Percentiles rank a stretch among this genome's conserved stretches.
These are phyloP conservation scores for Sitobion miscanthi DNA, from an alignment of 1,140 invertebrate species.

Conservation along the genomic window DNA sequence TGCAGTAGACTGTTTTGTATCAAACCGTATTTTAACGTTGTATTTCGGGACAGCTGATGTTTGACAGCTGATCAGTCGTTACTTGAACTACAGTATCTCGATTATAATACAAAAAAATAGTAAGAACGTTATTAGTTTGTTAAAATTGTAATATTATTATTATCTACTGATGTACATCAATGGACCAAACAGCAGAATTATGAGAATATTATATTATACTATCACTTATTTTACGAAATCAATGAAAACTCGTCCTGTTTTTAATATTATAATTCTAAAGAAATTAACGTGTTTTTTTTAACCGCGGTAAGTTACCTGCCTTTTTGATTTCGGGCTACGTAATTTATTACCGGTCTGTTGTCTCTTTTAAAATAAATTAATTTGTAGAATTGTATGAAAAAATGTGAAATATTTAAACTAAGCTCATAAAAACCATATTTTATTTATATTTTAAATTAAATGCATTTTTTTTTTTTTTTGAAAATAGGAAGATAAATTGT, in stretches of 20 bases:
- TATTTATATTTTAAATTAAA: not conserved
- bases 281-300: not conserved
- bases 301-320: not conserved
- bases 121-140: not conserved
- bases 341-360: not conserved
- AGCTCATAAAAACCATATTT: conserved; percentile 5
- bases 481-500: not conserved
- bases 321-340: not conserved
- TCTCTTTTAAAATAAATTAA: not conserved
- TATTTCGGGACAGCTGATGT: not conserved
- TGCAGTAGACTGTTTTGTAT: not conserved
- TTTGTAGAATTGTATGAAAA: not conserved
- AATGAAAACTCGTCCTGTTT: not conserved
- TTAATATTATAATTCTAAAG: not conserved
- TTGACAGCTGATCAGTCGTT: not conserved
- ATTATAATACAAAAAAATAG: not conserved
- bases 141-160: not conserved
- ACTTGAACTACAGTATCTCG: not conserved
- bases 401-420: not conserved
- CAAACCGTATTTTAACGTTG: not conserved
- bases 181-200: not conserved
- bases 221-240: not conserved
- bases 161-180: not conserved
- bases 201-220: not conserved
- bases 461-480: not conserved